A percentile compares a stretch with the other conserved stretches of the same genome.
These are phyloP conservation scores for Acrocera orbiculus DNA, from an alignment of 2,888 invertebrate genomes.

Conservation along the genomic window DNA sequence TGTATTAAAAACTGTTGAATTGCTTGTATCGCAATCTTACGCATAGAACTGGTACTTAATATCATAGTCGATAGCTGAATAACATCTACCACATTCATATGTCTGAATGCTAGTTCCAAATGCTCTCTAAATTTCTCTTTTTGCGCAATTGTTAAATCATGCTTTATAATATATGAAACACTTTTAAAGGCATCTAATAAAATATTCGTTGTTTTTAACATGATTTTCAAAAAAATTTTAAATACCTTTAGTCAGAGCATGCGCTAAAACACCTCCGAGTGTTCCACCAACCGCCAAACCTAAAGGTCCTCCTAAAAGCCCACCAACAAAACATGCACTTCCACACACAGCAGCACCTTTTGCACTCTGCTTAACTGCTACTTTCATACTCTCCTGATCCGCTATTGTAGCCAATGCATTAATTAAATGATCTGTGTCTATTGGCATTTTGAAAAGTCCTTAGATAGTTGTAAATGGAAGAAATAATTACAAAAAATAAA, in stretches of 20 bases:
- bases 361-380: constrained; percentile 21
- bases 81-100: constrained; percentile 22
- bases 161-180: constrained; percentile 24
- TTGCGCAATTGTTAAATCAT: constrained; percentile 23
- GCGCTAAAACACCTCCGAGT: constrained; percentile 25
- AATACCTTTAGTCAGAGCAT: constrained; percentile 23
- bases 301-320: constrained; percentile 14
- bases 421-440: constrained; percentile 25
- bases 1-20: too few species aligned
- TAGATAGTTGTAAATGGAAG: too few species aligned
- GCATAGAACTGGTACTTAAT: too few species aligned
- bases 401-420: constrained; percentile 24
- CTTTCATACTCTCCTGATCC: constrained; percentile 24
- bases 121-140: constrained; percentile 21
- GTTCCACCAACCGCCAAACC: constrained; percentile 26
- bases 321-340: constrained; percentile 24
- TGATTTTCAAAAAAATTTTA: not conserved
- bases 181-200: constrained; percentile 23
- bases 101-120: constrained; percentile 20
- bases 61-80: too few species aligned
- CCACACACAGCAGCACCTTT: constrained; percentile 26
- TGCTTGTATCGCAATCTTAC: too few species aligned
- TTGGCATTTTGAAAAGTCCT: constrained; percentile 26
- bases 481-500: too few species aligned
- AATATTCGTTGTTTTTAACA: not conserved